Base-by-base conservation (phyloP, 2,888 invertebrate species). In the Sminthurides aquaticus region DNA sequence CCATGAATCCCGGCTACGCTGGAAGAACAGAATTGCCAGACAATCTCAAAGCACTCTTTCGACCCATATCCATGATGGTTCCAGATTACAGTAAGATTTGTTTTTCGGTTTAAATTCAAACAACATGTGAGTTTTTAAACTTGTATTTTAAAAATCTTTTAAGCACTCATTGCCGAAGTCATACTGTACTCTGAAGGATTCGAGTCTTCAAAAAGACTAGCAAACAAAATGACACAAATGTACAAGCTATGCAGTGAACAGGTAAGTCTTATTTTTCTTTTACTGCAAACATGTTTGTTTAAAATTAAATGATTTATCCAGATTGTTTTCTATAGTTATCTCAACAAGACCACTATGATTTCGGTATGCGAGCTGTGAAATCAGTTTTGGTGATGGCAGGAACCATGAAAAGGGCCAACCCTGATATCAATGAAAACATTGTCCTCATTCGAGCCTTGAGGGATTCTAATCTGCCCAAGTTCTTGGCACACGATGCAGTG, bases 141-240 rank as follows among this genome's bases (percentile, higher is more conserved):
- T n/a, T n/a, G n/a, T n/a, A n/a, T n/a, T n/a, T n/a, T n/a, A n/a
- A n/a, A n/a, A n/a, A n/a, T n/a, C n/a, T n/a, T 74, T 78, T 48
- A 71, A 87, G 87, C 87, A 5, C 81, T 91, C 18, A 91, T 94
- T 75, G 91, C 93, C 56, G 93, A 93, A 80, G 92, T 93, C 2
- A 92, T 91, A 69, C 79, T 94, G n/a, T 93, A 93, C 78, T 92
- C 92, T 0, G 92, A 93, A 80, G 93, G 93, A 11, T 94, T 93
- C 76, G 91, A 91, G 77, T 88, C 90, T 0, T 92, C 92, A 0
- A 91, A 87, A 77, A 83, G 85, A 2, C 80, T 94, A n/a, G 90
- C 93, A 0, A 86, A 88, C 76, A 93, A 94, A 79, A 92, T 93
- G 91, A 89, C 90, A 0, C 87, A 91, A 78, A 90, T 93, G 90